Percentiles rank a stretch among this genome's conserved stretches.
phyloP scores from a whole-genome alignment of 2,888 invertebrate genomes.

The Willowsia nigromaculata region DNA sequence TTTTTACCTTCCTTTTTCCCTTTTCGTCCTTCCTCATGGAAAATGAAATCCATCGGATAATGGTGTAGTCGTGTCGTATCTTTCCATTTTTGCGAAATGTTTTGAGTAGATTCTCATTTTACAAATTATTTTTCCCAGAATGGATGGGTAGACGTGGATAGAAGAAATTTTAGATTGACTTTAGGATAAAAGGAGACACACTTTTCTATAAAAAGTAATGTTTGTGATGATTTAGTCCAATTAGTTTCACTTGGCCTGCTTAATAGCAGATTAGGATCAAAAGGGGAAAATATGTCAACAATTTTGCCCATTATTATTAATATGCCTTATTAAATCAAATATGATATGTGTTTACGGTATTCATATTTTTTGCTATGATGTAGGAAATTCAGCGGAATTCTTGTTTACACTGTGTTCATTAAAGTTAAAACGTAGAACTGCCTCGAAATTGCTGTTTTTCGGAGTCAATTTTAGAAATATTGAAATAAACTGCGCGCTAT shows the following conservation, averaged over 20 bases:
- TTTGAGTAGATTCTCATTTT: not conserved
- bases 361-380: not conserved
- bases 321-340: not conserved
- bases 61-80: not conserved
- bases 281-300: not conserved
- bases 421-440: no score
- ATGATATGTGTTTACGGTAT: not conserved
- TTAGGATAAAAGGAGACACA: not conserved
- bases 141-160: not conserved
- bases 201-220: not conserved
- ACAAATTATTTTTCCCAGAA: not conserved
- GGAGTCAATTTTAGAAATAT: no score
- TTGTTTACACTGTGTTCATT: no score
- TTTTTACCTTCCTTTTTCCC: not conserved
- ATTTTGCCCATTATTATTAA: not conserved
- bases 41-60: not conserved
- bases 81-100: not conserved
- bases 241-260: constrained; percentile 1
- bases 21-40: not conserved
- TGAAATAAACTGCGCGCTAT: no score
- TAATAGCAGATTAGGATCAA: constrained; percentile 1
- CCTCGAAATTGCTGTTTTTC: no score
- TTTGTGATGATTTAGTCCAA: not conserved
- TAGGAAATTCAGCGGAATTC: no score
- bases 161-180: not conserved